Percentiles rank a stretch among this genome's conserved stretches.
phyloP scores from a whole-genome alignment of 2,113 vertebrate species.

The Ceyx margarethae region DNA sequence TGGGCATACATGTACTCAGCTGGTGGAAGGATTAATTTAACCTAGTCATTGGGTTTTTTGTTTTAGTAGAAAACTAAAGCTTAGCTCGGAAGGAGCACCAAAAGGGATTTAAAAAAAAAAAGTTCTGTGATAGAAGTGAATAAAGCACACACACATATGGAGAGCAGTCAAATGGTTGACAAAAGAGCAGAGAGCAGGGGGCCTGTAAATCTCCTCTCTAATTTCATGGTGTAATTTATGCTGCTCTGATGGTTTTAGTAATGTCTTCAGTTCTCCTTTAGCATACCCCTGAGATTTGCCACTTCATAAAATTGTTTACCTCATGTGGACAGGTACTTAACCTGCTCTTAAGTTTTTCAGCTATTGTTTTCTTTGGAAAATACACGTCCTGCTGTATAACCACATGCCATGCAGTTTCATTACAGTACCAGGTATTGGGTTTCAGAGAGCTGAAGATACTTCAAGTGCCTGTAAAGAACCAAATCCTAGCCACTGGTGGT shows the following conservation, averaged over 20 bases:
- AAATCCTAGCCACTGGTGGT: neutral
- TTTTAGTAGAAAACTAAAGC: neutral
- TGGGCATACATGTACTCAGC: neutral
- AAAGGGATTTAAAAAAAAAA: neutral
- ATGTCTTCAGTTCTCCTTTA: neutral
- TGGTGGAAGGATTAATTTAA: neutral
- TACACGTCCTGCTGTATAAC: neutral
- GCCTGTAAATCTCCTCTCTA: neutral
- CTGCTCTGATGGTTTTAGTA: neutral
- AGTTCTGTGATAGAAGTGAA: neutral
- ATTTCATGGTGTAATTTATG: neutral
- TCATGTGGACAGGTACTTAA: neutral
- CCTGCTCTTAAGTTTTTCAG: neutral
- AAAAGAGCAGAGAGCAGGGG: neutral
- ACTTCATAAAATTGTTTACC: neutral
- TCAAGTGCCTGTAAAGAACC: neutral
- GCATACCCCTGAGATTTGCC: neutral
- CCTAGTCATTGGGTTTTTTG: neutral
- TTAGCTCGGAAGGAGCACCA: neutral
- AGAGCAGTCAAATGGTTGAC: neutral
- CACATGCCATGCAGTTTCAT: neutral
- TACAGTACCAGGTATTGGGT: neutral
- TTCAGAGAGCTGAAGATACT: neutral
- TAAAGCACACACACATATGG: neutral
- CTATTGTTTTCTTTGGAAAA: neutral